Percentiles rank a stretch among this genome's conserved stretches.
phyloP scores from a whole-genome alignment of 2,113 vertebrate species.

The Elanoides forficatus region DNA sequence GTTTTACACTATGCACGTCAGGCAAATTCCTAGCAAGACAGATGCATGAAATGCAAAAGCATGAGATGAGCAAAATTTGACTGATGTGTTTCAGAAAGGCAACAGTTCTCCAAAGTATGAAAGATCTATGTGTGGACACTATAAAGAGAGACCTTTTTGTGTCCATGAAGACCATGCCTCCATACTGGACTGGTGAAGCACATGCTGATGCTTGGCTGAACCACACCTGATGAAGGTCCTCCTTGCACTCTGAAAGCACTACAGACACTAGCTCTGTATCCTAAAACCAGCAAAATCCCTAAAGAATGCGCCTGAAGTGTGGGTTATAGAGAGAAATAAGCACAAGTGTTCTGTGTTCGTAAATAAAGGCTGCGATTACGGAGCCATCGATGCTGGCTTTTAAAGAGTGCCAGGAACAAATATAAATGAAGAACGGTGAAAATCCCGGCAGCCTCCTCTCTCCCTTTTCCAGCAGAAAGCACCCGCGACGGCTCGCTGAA shows the following conservation, averaged over 20 bases:
- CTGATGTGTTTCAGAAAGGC: not conserved
- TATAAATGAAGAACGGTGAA: not conserved
- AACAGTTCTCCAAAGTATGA: not conserved
- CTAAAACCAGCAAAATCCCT: not conserved
- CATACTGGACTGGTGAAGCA: too few species aligned
- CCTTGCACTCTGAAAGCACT: not conserved
- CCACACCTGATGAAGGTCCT: not conserved
- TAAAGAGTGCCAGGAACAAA: not conserved
- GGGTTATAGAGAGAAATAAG: not conserved
- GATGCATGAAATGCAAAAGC: not conserved
- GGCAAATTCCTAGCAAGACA: not conserved
- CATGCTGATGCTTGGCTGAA: not conserved
- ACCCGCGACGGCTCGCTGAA: not conserved
- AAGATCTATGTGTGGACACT: not conserved
- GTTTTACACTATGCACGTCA: not conserved
- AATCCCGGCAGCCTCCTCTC: not conserved
- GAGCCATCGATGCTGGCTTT: not conserved
- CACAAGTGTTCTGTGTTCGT: not conserved
- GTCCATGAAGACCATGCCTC: not conserved
- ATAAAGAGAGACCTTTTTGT: not conserved
- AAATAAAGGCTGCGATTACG: rapidly evolving
- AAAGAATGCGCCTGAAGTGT: not conserved
- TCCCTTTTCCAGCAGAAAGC: not conserved
- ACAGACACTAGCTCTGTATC: not conserved
- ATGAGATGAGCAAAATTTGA: not conserved